Base-by-base conservation (phyloP, 2,888 invertebrate species). In the Meghimatium bilineatum region DNA sequence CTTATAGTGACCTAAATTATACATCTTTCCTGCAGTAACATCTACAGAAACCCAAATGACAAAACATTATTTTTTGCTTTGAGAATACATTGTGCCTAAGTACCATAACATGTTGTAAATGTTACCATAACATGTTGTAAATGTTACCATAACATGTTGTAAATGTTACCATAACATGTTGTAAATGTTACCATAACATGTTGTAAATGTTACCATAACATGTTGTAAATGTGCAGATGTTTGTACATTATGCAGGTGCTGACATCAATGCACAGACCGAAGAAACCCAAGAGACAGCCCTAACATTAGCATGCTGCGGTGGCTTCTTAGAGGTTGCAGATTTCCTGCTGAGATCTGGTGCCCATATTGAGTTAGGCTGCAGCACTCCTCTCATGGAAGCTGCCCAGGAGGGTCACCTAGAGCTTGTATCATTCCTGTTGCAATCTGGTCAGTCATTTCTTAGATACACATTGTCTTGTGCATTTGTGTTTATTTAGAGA, bases 301-400 rank as follows among this genome's bases (percentile, higher is more conserved):
- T 99, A 82, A 99, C 99, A 52, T 95, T 99, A 87, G 99, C 99
- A 72, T 99, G 98, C 94, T 98, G 98, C 88, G 98, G 98, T 87
- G 94, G 94, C 14, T 99, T 98, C 94, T 95, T 97, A 72, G 98
- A 99, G 93, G 97, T 98, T 76, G 97, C 98, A 0, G 98, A 98
- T 93, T 97, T 98, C 94, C 95, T 99, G 80, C 96, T 98, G 90
- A 97, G 97, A 93, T 97, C 97, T 78, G 98, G 98, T 71, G 99
- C 98, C 5, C 97, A 98, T 93, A 96, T 98, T 79, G 98, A 98
- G 94, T 95, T 98, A 67, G 99, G 98, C 80, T 93, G 93, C 86
- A 98, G 98, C 82, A 99, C 99, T 26, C 99, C 99, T 0, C 95
- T 99, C 10, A 99, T 99, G 98, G 99, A 99, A 94, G 99, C 99